These are phyloP conservation scores for Fulmarus glacialis DNA, from an alignment of 2,113 vertebrate genomes.

Conservation along the genomic window DNA sequence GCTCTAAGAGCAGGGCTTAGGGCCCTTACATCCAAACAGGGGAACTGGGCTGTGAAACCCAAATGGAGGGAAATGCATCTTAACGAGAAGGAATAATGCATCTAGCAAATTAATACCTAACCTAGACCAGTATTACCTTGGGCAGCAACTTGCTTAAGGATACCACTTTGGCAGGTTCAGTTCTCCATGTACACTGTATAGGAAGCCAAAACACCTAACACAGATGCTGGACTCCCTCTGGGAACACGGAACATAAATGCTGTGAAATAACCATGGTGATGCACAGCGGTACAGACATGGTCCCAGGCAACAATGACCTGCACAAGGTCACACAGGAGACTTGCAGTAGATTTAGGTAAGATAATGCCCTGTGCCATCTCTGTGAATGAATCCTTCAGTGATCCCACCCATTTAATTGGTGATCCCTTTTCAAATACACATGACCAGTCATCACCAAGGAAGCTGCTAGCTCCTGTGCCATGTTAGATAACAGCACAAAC, in stretches of 20 bases:
- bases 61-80: neutral
- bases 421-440: neutral
- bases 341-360: neutral
- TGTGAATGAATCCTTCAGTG: neutral
- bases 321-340: neutral
- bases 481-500: neutral
- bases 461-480: neutral
- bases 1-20: neutral
- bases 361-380: neutral
- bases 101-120: neutral
- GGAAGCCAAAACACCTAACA: neutral
- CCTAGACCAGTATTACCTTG: neutral
- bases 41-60: neutral
- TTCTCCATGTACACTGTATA: neutral
- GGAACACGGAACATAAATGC: neutral
- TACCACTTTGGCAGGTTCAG: neutral
- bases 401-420: neutral
- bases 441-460: neutral
- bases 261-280: neutral
- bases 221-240: neutral
- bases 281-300: rapidly evolving
- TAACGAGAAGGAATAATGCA: neutral
- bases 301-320: neutral
- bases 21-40: neutral
- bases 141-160: neutral